phyloP scores from a whole-genome alignment of 1,140 invertebrate genomes.

The Frieseomelitta varia region DNA sequence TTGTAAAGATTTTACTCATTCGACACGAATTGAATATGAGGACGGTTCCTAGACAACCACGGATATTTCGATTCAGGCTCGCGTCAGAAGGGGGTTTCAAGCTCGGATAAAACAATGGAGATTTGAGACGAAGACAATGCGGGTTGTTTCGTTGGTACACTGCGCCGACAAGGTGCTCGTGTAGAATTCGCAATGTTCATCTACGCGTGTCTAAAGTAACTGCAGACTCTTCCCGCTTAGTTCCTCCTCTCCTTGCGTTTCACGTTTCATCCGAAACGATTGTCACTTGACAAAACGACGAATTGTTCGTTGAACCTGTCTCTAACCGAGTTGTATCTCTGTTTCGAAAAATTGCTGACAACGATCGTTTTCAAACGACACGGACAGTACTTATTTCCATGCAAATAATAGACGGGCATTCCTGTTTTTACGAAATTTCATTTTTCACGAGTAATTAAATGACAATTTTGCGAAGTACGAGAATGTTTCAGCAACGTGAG shows the following conservation, averaged over 20 bases:
- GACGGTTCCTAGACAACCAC: slow-evolving; percentile 35
- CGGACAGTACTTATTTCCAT: no score
- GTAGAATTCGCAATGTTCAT: slow-evolving; percentile 8
- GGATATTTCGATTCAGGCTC: slow-evolving; percentile 38
- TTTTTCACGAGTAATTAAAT: no score
- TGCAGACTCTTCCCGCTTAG: background rate
- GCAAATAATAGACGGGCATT: no score
- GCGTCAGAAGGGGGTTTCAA: slow-evolving; percentile 28
- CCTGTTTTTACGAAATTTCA: no score
- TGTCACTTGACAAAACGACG: background rate
- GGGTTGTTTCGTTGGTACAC: slow-evolving; percentile 13
- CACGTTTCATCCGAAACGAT: background rate
- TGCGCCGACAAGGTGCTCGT: background rate
- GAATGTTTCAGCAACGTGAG: no score
- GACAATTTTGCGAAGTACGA: no score
- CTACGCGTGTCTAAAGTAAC: slow-evolving; percentile 21
- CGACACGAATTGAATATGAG: background rate
- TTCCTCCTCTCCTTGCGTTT: background rate
- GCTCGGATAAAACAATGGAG: slow-evolving; percentile 52
- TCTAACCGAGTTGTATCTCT: background rate
- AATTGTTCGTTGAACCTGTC: background rate
- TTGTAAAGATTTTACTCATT: background rate
- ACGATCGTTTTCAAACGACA: no score
- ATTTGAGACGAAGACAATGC: slow-evolving; percentile 49
- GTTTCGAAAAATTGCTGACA: background rate